Evolutionary conservation across 2,113 vertebrate genomes (phyloP), one percentile per base, ranked within the genome.

Genomic region (Vimba vimba): DNA sequence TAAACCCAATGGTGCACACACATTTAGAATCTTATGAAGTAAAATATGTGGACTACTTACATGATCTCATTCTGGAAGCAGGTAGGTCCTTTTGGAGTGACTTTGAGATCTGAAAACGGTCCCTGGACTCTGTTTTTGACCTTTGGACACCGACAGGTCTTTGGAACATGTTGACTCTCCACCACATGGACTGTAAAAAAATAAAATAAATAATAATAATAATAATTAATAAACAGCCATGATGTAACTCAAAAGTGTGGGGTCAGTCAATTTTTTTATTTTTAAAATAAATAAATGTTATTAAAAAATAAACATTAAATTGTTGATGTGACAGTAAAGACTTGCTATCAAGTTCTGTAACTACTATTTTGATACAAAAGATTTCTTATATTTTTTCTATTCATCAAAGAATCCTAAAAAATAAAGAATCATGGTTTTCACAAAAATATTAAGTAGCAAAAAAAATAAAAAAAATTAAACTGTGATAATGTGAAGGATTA

Each of bases 61-160:
- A 95, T 94, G 30, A 96, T 91, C 71, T 93, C 93, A 27, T 90
- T 19, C 30, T 78, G 91, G 52, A 83, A 39, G 50, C 95, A 96
- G 66, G 30, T 88, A 45, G 91, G 75, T 81, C 86, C 90, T 76
- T 77, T 90, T 4, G 39, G 86, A 50, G 47, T 82, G 27, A 96
- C 79, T 0, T 0, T 39, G 33, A 95, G 88, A 23, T 91, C 89
- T 62, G 79, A 89, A 50, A 94, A 82, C 13, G 82, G 88, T 6
- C 91, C 90, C 62, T 85, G 75, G 64, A 94, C 60, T 1, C 62
- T 39, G 0, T 0, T 8, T 19, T 88, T 74, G 0, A 79, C 85
- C 0, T 73, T 1, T 1, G 77, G 90, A 89, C 95, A 96, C 74
- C 79, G 1, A 85, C 95, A 96, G 88, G 93, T 93, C 12, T 90